phyloP scores from a whole-genome alignment of 2,797 vertebrate genomes.

The Aulostomus chinensis region DNA sequence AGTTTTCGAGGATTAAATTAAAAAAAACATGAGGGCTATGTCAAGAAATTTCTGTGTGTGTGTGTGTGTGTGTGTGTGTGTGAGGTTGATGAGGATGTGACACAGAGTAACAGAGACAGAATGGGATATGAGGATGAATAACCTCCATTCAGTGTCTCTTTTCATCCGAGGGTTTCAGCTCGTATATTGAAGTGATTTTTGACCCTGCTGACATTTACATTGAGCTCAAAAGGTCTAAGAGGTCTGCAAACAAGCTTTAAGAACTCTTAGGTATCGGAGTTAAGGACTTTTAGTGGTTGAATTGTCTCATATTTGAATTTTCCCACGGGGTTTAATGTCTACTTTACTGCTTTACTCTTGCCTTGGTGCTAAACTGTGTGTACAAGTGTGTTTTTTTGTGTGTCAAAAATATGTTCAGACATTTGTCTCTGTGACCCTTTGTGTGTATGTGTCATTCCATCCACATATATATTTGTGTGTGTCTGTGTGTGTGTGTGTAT shows the following conservation, averaged over 20 bases:
- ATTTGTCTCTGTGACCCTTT: conserved; percentile 3
- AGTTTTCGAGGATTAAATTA: background rate
- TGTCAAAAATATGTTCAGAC: conserved; percentile 4
- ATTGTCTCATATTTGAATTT: conserved; percentile 65
- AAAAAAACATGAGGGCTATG: background rate
- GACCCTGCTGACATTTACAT: conserved; percentile 42
- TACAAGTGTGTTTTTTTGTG: conserved; percentile 26
- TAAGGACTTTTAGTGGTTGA: conserved; percentile 46
- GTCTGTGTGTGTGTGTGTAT: conserved; percentile 2
- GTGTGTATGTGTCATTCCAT: conserved; percentile 12
- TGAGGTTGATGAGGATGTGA: background rate
- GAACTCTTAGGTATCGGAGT: conserved; percentile 34
- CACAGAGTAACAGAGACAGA: background rate
- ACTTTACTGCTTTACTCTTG: conserved; percentile 28
- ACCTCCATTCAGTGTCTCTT: conserved; percentile 30
- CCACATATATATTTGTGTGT: conserved; percentile 2
- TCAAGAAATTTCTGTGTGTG: too few relatives aligned
- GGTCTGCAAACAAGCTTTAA: conserved; percentile 29
- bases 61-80: background rate
- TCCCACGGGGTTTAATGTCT: conserved; percentile 64
- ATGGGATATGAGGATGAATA: conserved; percentile 1
- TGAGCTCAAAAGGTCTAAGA: conserved; percentile 21
- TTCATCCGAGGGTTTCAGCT: conserved; percentile 27
- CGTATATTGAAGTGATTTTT: conserved; percentile 38
- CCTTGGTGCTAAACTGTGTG: conserved; percentile 22